Evolutionary conservation across 1,140 invertebrate genomes (phyloP), one percentile per base, ranked within the genome.

Genomic region (Nixonia krombeini): DNA sequence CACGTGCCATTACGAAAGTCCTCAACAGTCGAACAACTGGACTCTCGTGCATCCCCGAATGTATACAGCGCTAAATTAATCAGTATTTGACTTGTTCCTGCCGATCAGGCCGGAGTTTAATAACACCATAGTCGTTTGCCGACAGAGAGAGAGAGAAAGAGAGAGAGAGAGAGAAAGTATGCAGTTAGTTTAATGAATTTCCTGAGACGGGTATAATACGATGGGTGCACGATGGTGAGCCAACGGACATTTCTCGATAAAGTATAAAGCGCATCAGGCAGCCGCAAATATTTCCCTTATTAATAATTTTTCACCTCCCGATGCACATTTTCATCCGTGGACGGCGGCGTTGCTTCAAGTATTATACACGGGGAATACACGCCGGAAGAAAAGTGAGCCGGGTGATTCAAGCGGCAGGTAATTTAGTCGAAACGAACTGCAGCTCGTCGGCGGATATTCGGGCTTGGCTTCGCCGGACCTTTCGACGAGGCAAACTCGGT

Each of bases 401-500:
- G 6, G 2, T 21, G 21, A 21, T 21, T 67, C 68, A 70, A 70
- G 76, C 66, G 68, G 72, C 59, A 55, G 66, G 58, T 74, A 73
- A 73, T 77, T 76, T 42, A 70, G 67, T 70, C 62, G 59, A 72
- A 72, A 69, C 72, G 55, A 69, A 64, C 70, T 45, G 55, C 64
- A 55, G 44, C 53, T 55, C 50, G 59, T 53, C 63, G 59, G 62
- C 82, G 81, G 80, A 79, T 78, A 80, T 78, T 21, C 2, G 21
- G 75, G 78, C 66, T 75, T 74, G 73, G 73, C 70, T 63, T 74
- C 70, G 70, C 73, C 75, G 73, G 72, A 70, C 71, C 69, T 75
- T 73, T 76, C 73, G 72, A 70, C 76, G 78, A 75, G 62, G 74
- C 76, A 71, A 78, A 76, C 79, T 79, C 72, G 78, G 75, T 83